These are phyloP conservation scores for Heliconius melpomene DNA, from an alignment of 1,140 invertebrate species.

Conservation along the genomic window DNA sequence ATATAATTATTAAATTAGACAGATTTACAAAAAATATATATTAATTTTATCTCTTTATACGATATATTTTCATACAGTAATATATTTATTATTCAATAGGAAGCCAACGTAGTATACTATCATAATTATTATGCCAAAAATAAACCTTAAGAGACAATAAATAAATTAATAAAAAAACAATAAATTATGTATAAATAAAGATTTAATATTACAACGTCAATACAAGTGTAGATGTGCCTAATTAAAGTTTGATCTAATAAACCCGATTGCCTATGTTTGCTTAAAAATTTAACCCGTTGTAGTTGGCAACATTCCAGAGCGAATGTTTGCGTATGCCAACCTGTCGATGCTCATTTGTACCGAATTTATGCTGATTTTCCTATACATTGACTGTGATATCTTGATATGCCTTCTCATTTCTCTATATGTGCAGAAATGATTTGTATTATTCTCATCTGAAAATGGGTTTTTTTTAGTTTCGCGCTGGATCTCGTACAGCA, in stretches of 20 bases:
- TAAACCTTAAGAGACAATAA: no score
- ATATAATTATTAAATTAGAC: no score
- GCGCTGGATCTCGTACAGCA: no score
- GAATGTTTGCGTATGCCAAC: slow-evolving; percentile 19
- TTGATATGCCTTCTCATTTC: slow-evolving; percentile 2
- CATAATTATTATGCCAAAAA: no score
- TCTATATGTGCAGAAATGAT: not conserved
- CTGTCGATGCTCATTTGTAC: slow-evolving; percentile 1
- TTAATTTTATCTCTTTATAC: no score
- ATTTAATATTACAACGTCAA: not conserved
- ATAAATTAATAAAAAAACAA: no score
- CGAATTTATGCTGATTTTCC: not conserved
- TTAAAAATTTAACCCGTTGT: slow-evolving; percentile 21
- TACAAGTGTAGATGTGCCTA: not conserved
- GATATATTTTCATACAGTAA: no score
- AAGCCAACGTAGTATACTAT: no score
- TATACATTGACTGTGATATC: not conserved
- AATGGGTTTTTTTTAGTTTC: no score
- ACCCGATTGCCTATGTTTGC: slow-evolving; percentile 17
- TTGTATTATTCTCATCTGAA: not conserved
- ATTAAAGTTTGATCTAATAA: slow-evolving; percentile 17
- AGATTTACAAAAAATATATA: no score
- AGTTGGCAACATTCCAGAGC: slow-evolving; percentile 13
- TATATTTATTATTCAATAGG: no score
- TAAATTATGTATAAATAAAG: no score